Base-by-base conservation (phyloP, 2,797 vertebrate genomes). In the Euphonia xanthogaster region DNA sequence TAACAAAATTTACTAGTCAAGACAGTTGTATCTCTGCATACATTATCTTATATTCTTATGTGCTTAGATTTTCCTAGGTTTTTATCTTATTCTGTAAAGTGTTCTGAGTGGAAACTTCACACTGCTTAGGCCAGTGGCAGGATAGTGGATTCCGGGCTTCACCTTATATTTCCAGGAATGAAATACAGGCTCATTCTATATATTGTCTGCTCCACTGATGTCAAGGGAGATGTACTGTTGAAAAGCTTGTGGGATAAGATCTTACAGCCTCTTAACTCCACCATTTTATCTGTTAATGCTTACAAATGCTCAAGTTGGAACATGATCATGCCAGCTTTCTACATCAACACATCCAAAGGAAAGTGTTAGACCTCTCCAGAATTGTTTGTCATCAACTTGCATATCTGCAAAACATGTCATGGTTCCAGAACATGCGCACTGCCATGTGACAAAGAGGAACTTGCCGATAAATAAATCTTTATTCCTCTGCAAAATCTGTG, bases 311-410 rank as follows among this genome's bases (percentile, higher is more conserved):
- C 78, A 65, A 77, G 74, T 48, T 96, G 92, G 93, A 89, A 62
- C 90, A 39, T n/a, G 72, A 77, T 92, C 50, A 4, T 89, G 84
- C 86, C 92, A 96, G 61, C 68, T 90, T 96, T 96, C 87, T 94
- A 62, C 86, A 93, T 89, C 91, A 94, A 91, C 88, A 86, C 92
- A 58, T 97, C 81, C 61, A 70, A 89, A 93, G 20, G 67, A 18
- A 93, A 92, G 95, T 93, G 94, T 96, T 96, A 96, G 94, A 96
- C 93, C 93, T 96, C 86, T 91, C 86, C 93, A 94, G 89, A 92
- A 96, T 91, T 97, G 93, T 96, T 96, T 96, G 90, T 97, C 80
- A 93, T 96, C 92, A 97, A 47, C 78, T 94, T 94, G 54, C 58
- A 21, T 80, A 82, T 94, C 93, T 96, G 90, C 81, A 92, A 94